Percentiles rank a stretch among this genome's conserved stretches.
phyloP scores from a whole-genome alignment of 2,888 invertebrate species.

The Drosophila neotestacea region DNA sequence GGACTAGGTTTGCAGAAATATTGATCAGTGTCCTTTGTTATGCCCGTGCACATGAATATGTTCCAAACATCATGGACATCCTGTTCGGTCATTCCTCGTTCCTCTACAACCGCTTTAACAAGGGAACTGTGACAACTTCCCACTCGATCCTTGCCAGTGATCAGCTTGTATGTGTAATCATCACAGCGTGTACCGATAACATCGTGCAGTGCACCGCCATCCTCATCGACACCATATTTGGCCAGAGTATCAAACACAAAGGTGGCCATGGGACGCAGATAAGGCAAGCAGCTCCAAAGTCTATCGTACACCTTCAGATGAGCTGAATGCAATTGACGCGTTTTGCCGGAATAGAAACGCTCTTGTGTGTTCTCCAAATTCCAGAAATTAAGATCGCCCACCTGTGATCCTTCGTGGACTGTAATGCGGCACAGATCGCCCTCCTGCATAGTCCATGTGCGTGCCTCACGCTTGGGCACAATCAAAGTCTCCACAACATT shows the following conservation, averaged over 20 bases:
- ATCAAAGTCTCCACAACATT: constrained; percentile 76
- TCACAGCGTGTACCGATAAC: constrained; percentile 86
- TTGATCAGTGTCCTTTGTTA: constrained; percentile 85
- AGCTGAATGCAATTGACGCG: constrained; percentile 85
- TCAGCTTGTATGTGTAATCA: constrained; percentile 86
- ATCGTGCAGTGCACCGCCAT: constrained; percentile 86
- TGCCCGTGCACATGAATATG: constrained; percentile 86
- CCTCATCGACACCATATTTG: constrained; percentile 85
- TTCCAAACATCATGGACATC: constrained; percentile 87
- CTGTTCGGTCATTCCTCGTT: constrained; percentile 84
- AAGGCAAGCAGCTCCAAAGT: constrained; percentile 86
- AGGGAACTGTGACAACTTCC: constrained; percentile 86
- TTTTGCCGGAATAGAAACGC: constrained; percentile 86
- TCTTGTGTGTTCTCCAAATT: constrained; percentile 85
- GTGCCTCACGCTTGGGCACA: constrained; percentile 84
- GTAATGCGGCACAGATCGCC: constrained; percentile 86
- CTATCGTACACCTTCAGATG: constrained; percentile 86
- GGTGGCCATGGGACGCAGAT: constrained; percentile 86
- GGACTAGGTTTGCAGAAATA: constrained; percentile 86
- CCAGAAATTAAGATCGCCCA: constrained; percentile 86
- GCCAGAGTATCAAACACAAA: constrained; percentile 85
- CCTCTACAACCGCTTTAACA: constrained; percentile 83
- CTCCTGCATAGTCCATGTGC: constrained; percentile 84
- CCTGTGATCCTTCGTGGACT: constrained; percentile 85
- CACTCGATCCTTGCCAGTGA: constrained; percentile 85